Percentiles rank a stretch among this genome's conserved stretches.
Conservation (phyloP, 2,888 invertebrate species). For the Barypeithes pellucidus region DNA sequence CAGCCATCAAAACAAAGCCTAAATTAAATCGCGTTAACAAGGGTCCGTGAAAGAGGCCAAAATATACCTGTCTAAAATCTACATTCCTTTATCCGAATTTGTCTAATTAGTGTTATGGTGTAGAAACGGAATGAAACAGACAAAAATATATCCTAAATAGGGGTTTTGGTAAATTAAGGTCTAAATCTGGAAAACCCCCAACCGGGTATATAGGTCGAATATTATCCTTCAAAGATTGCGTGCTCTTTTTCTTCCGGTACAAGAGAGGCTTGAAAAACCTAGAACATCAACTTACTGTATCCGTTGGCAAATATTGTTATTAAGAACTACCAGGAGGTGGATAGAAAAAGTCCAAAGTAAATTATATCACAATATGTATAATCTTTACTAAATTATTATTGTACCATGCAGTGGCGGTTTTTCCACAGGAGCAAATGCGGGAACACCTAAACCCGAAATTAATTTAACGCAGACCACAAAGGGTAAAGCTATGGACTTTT, state of each 20-base stretch:
- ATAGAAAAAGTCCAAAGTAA: too few relatives aligned
- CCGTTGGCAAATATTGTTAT: too few relatives aligned
- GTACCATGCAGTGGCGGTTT: too few relatives aligned
- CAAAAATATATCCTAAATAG: slow-evolving; percentile 12
- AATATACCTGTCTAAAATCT: slow-evolving; percentile 23
- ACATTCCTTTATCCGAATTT: slow-evolving; percentile 19
- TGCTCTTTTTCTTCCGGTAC: background rate
- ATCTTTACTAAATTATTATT: too few relatives aligned
- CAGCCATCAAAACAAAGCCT: slow-evolving; percentile 18
- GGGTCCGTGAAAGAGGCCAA: slow-evolving; percentile 2
- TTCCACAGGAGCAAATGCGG: too few relatives aligned
- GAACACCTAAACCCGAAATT: too few relatives aligned
- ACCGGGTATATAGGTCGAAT: background rate
- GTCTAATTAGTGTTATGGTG: slow-evolving; percentile 17
- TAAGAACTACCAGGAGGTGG: too few relatives aligned
- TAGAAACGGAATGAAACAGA: background rate
- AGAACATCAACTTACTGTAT: too few relatives aligned
- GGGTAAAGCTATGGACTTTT: too few relatives aligned
- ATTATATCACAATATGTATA: too few relatives aligned
- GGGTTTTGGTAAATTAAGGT: slow-evolving; percentile 12
- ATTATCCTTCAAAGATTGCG: background rate
- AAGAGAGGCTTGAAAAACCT: too few relatives aligned
- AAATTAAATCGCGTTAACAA: slow-evolving; percentile 22
- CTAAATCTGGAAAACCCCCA: background rate
- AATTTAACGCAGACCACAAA: too few relatives aligned